Evolutionary conservation across 2,113 vertebrate genomes (phyloP), one percentile per base, ranked within the genome.

Genomic region (Scomber colias): DNA sequence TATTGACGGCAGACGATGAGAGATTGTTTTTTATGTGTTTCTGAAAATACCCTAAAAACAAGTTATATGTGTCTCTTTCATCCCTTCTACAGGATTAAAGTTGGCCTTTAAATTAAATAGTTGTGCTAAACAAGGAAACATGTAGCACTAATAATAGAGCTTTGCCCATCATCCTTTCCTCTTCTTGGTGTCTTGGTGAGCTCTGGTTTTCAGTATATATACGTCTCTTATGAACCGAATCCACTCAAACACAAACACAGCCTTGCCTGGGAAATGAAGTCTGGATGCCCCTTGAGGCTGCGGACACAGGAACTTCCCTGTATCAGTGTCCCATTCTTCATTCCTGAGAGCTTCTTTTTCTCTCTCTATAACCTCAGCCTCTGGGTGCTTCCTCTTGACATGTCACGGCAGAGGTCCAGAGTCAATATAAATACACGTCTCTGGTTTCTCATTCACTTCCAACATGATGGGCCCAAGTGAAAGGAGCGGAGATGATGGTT

Each of bases 381-480:
- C 71, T 85, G 81, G 87, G 77, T 79, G 66, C 85, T 77, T 85
- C 81, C 75, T 90, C 75, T 24, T 83, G 82, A 81, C 86, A 73
- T 68, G 68, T 87, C 60, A 35, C 35, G 57, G 75, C 83, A 82
- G 54, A 79, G 3, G 70, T 79, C 80, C 82, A 81, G 45, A 77
- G 80, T 85, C 62, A 83, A 87, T 81, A 86, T 60, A 84, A 84
- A 80, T 65, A 77, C 72, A 67, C 77, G 17, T 72, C 82, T 88
- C 85, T 75, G 62, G 77, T 85, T 89, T 75, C 87, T 61, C 59
- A 2, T 57, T 68, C 73, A 67, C 57, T 45, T 70, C 73, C 66
- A 54, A 61, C 83, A 40, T 2, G 11, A 70, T 31, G 40, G 21
- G 19, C 60, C 51, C 45, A 57, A 71, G 17, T 63, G 51, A 75